A percentile compares a stretch with the other conserved stretches of the same genome.
Conservation (phyloP, 2,113 vertebrate genomes). For the Amblyornis subalaris region DNA sequence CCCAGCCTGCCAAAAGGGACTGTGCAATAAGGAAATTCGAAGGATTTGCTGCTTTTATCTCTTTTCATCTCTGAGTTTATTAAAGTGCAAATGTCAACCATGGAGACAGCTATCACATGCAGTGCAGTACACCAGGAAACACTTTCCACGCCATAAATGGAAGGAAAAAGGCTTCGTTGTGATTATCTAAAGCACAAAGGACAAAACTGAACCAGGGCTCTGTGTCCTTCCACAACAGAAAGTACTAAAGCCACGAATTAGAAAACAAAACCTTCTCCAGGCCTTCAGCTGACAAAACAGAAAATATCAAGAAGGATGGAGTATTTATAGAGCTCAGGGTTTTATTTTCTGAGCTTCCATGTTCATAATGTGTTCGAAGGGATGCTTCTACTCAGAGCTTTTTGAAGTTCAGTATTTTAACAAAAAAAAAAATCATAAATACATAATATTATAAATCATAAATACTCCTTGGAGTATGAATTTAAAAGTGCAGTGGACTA, state of each 20-base stretch:
- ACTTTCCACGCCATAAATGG: slow-evolving; percentile 35
- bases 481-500: not conserved
- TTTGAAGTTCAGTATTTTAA: not conserved
- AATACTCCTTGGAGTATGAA: not conserved
- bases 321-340: not conserved
- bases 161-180: slow-evolving; percentile 27
- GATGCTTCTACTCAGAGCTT: not conserved
- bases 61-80: slow-evolving; percentile 58
- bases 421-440: not conserved
- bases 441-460: not conserved
- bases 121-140: slow-evolving; percentile 32
- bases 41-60: slow-evolving; percentile 11
- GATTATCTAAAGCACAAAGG: slow-evolving; percentile 46
- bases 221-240: not conserved
- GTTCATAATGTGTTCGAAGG: not conserved
- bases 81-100: slow-evolving; percentile 65
- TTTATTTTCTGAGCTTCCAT: not conserved
- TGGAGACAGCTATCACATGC: slow-evolving; percentile 56
- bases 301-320: not conserved
- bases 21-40: not conserved
- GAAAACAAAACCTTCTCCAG: not conserved
- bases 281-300: not conserved
- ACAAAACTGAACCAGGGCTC: slow-evolving; percentile 64
- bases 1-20: not conserved
- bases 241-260: not conserved